Base-by-base conservation (phyloP, 2,113 vertebrate genomes). In the Oreocharis arfaki region DNA sequence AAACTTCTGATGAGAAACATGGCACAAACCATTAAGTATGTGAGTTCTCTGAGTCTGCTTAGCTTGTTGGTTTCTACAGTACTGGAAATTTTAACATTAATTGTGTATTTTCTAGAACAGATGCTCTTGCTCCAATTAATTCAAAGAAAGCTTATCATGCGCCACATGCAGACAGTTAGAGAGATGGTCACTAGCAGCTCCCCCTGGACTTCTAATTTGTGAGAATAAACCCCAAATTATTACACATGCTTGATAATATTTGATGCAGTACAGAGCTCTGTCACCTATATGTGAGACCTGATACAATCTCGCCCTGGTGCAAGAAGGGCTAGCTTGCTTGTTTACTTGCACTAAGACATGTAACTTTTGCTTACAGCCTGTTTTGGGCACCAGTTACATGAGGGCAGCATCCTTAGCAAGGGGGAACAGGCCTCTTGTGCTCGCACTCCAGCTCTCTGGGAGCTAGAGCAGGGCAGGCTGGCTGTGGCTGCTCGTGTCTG, bases 381-480 rank as follows among this genome's bases (percentile, higher is more conserved):
- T 94, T 89, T 69, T 13, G 41, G 44, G 49, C 27, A 47, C 15
- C 26, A 7, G 39, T 7, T 32, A 6, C 18, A 7, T 0, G n/a
- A 39, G 0, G 0, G 46, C 85, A 95, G 76, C 59, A 84, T 73
- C 57, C n/a, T 73, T 35, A 46, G 35, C 0, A 0, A 73, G 35
- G 78, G 76, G 50, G 39, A 59, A 32, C 3, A 7, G 55, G 24
- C 27, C 33, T n/a, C 71, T 37, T 20, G 35, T 84, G 50, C 79
- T 89, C 71, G 59, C 71, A 42, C 47, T 60, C 50, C 83, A 84
- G 86, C 79, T 94, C 59, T 18, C 84, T 68, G 74, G 74, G 56
- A 94, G 87, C 81, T 59, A 12, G 64, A 67, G 33, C 39, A 56
- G 60, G 69, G 55, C 61, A 82, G 67, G 28, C 74, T 67, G 88